Evolutionary conservation across 2,888 invertebrate species (phyloP), one percentile per base, ranked within the genome.

Genomic region (Oxytorus armatus): DNA sequence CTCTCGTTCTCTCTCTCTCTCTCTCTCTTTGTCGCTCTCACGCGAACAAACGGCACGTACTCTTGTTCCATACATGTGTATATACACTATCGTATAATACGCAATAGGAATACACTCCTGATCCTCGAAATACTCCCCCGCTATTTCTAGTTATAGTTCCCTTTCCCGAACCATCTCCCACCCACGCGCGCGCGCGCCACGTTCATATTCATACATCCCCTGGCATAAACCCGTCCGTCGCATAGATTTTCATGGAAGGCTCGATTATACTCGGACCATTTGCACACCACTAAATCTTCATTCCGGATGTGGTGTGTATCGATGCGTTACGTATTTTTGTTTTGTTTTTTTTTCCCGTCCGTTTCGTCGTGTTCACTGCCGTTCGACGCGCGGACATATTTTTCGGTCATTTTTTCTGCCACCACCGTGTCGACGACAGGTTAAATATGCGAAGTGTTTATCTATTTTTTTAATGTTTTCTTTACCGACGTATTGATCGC

Each of bases 201-300:
- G 79, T 83, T 83, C 79, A 83, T 84, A 84, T 83, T 83, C 83
- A 83, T 84, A 80, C 76, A 69, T 65, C 69, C 73, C 49, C 51
- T 42, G 57, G 16, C 33, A 55, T 57, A 61, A 72, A n/a, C n/a
- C 74, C 66, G 72, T 63, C 47, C 70, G 61, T 61, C 74, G 68
- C 81, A 77, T 83, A 82, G 73, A 83, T 84, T 82, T 81, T 82
- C 82, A 83, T 84, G 79, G 59, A 77, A 80, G 69, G 42, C 77
- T 82, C 82, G 80, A 84, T 83, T 83, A 79, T 80, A 73, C 72
- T n/a, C 42, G 53, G 68, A 55, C 75, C 74, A 75, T 82, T 77
- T 77, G 79, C 73, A 29, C 47, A 29, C 53, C 75, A 29, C 49
- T 82, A 69, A 77, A 83, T 84, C 83, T 84, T 76, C 78, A 84